Base-by-base conservation (phyloP, 1,140 invertebrate genomes). In the Drosophila azteca region DNA sequence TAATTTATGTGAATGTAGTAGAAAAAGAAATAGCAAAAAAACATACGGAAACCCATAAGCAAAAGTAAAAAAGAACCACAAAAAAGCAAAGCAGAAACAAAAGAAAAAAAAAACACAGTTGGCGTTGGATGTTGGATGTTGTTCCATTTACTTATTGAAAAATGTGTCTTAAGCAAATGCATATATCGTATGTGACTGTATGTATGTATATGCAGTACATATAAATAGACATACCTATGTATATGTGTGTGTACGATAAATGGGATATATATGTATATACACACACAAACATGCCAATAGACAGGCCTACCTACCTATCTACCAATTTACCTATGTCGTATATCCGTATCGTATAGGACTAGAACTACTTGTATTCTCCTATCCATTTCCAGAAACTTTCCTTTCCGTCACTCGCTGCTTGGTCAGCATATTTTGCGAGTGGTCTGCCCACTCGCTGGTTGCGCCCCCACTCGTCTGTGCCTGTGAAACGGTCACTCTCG, bases 121-220 rank as follows among this genome's bases (percentile, higher is more conserved):
- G 78, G 51, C 72, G 46, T 39, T 39, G 35, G 35, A 39, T 77
- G 62, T 80, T 77, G 63, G 35, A 39, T 77, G 62, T 80, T 77
- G 63, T 78, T 72, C 66, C 51, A 87, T 77, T 87, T 85, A 85
- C 68, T 85, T 81, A 81, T 81, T 87, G 74, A 70, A 77, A 81
- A 85, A 85, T 85, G 81, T 85, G 81, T 85, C 81, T 85, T 85
- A 85, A 70, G 67, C 57, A 45, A 76, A 69, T 58, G 60, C 55
- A 57, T 65, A 13, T 11, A 53, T 67, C 17, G 54, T 67, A 49
- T 59, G 24, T 26, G 22, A 20, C 64, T 15, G 48, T 48, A 51
- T 49, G 62, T 55, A 54, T 35, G 31, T 60, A 6, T 9, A 35
- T 35, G 31, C 31, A 35, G 9, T 5, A 39, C 11, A 50, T 46